These are phyloP conservation scores for Capreolus pygargus DNA, from an alignment of 2,113 vertebrate genomes.

Conservation along the genomic window DNA sequence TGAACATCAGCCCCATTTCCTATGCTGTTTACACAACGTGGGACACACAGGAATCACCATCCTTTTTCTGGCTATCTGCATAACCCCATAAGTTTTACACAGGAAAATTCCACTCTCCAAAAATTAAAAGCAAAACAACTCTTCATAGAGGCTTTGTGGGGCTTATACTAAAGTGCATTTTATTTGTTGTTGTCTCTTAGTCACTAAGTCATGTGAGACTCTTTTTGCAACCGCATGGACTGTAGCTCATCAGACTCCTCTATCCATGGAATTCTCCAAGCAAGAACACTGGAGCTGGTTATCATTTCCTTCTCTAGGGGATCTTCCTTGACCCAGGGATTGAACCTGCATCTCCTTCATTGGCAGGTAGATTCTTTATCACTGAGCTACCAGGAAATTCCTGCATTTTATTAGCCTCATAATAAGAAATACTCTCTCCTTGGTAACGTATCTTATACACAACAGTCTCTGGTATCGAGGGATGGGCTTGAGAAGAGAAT, in stretches of 20 bases:
- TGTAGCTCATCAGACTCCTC: not conserved
- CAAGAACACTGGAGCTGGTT: not conserved
- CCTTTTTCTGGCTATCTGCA: not conserved
- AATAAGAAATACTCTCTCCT: not conserved
- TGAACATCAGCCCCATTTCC: not conserved
- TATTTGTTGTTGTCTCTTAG: not conserved
- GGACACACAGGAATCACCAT: not conserved
- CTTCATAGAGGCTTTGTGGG: not conserved
- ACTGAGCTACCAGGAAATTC: not conserved
- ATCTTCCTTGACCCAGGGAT: not conserved
- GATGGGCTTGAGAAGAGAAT: not conserved
- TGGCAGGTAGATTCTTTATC: not conserved
- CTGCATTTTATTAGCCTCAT: not conserved
- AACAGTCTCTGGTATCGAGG: not conserved
- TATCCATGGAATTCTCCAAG: not conserved
- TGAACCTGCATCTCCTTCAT: not conserved
- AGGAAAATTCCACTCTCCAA: not conserved
- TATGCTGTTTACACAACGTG: not conserved
- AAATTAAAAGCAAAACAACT: not conserved
- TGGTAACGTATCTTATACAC: not conserved
- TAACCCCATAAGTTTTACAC: not conserved
- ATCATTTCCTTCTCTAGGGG: not conserved
- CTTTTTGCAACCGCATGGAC: not conserved
- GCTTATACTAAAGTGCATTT: not conserved
- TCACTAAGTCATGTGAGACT: not conserved